A percentile compares a stretch with the other conserved stretches of the same genome.
Evolutionary conservation across 2,113 vertebrate species (phyloP).

Genomic region (Epinephelus cyanopodus): DNA sequence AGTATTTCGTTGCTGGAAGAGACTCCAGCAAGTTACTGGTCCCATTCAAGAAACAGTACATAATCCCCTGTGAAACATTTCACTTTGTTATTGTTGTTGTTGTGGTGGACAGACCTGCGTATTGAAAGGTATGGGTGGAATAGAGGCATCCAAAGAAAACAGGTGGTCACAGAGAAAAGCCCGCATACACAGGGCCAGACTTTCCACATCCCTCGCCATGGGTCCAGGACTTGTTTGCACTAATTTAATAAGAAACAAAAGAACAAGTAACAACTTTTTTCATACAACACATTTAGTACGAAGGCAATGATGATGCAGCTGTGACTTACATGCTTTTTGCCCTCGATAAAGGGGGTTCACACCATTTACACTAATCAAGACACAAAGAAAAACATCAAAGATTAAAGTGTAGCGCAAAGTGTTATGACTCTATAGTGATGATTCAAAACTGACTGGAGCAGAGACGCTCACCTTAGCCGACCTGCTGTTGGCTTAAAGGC

Average conservation of each 20-base stretch:
- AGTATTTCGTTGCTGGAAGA: background rate
- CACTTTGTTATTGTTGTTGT: background rate
- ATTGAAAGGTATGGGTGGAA: slow-evolving; percentile 91
- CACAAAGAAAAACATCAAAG: slow-evolving; percentile 2
- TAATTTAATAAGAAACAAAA: slow-evolving; percentile 52
- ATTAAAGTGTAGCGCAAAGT: background rate
- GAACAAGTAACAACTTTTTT: background rate
- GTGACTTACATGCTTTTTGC: slow-evolving; percentile 77
- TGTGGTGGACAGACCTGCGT: slow-evolving; percentile 62
- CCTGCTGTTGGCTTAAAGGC: slow-evolving; percentile 80
- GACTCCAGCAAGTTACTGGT: background rate
- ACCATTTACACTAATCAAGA: slow-evolving; percentile 67
- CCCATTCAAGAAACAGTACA: background rate
- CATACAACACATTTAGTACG: background rate
- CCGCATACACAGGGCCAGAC: slow-evolving; percentile 91
- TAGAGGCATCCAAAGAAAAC: slow-evolving; percentile 90
- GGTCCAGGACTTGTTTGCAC: slow-evolving; percentile 84
- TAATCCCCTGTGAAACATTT: background rate
- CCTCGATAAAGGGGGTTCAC: slow-evolving; percentile 35
- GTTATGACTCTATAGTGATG: background rate
- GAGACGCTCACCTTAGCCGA: slow-evolving; percentile 75
- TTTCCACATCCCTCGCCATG: slow-evolving; percentile 90
- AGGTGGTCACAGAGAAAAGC: slow-evolving; percentile 91
- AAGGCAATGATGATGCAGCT: background rate
- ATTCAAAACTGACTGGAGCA: background rate